Base-by-base conservation (phyloP, 1,140 invertebrate species). In the Caerostris darwini region DNA sequence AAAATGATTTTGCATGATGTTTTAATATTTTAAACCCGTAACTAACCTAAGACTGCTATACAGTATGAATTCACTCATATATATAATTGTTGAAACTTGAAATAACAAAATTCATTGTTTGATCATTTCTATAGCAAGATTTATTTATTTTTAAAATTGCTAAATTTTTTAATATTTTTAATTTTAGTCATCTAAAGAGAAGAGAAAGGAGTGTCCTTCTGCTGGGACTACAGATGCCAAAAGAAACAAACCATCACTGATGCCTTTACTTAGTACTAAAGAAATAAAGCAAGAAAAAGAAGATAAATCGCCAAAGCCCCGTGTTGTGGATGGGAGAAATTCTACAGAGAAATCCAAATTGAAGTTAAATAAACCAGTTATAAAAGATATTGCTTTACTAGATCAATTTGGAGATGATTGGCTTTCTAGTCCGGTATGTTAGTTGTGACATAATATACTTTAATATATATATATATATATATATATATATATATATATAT, bases 221-320 rank as follows among this genome's bases (percentile, higher is more conserved):
- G n/a, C 8, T 4, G n/a, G 64, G 61, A 54, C 53, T 67, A 10
- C 87, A 90, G 88, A 90, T 7, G 61, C 71, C n/a, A 90, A 94
- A 94, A 90, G 87, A 89, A 19, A 82, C 7, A 94, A 94, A 83
- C 61, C 67, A 50, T 64, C 77, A 58, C 3, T n/a, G 17, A 58
- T 71, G 14, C 54, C 92, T 54, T 5, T 64, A n/a, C 59, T 86
- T 54, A 54, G 83, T 77, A 12, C 50, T n/a, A 88, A 94, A 54
- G 85, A 94, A 56, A 94, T 94, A 7, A 94, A 94, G 17, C 87
- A 90, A 54, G 93, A 94, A 90, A 94, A 88, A 64, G 92, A 94
- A 85, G 93, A 94, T 58, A 83, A 57, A 86, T 6, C 59, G 34
- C 3, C 59, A 50, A 88, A 88, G 50, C 53, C n/a, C 64, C 59